Percentiles rank a stretch among this genome's conserved stretches.
These are phyloP conservation scores for Peromyscus maniculatus DNA, from an alignment of 2,113 vertebrate species.

Conservation along the genomic window DNA sequence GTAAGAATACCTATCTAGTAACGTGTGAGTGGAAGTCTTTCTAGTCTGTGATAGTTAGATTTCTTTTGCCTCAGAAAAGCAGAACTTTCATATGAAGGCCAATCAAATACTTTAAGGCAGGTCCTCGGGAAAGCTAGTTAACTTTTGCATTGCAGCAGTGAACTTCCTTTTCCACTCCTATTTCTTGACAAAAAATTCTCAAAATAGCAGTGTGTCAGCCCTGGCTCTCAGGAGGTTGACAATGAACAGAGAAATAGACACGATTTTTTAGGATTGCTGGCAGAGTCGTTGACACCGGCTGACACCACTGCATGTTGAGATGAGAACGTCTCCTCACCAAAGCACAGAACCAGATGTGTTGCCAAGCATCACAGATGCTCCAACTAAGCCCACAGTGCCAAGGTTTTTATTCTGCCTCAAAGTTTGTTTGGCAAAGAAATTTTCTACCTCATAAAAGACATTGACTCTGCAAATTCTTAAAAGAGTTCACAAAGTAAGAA, in stretches of 20 bases:
- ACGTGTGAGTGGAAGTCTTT: constrained; percentile 14
- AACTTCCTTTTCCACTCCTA: constrained; percentile 62
- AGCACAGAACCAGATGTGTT: constrained; percentile 82
- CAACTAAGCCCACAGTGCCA: constrained; percentile 70
- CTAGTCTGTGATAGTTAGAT: constrained; percentile 31
- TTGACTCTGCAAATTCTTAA: constrained; percentile 82
- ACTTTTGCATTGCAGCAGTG: constrained; percentile 58
- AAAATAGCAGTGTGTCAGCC: constrained; percentile 80
- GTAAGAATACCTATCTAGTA: constrained; percentile 21
- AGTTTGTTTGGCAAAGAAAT: constrained; percentile 83
- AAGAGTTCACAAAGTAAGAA: constrained; percentile 59
- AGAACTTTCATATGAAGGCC: constrained; percentile 61
- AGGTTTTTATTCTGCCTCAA: constrained; percentile 78
- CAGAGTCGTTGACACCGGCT: constrained; percentile 80
- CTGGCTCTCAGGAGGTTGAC: constrained; percentile 80
- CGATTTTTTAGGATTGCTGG: constrained; percentile 72
- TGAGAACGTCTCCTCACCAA: constrained; percentile 77
- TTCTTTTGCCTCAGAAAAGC: constrained; percentile 42
- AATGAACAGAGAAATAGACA: constrained; percentile 74
- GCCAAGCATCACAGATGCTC: constrained; percentile 83
- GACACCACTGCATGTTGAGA: constrained; percentile 81
- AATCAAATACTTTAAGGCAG: constrained; percentile 49
- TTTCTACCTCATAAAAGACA: constrained; percentile 71
- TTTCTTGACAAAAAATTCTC: constrained; percentile 73
- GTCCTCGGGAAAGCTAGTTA: constrained; percentile 73